phyloP scores from a whole-genome alignment of 2,888 invertebrate species.

The Neoascia interrupta region DNA sequence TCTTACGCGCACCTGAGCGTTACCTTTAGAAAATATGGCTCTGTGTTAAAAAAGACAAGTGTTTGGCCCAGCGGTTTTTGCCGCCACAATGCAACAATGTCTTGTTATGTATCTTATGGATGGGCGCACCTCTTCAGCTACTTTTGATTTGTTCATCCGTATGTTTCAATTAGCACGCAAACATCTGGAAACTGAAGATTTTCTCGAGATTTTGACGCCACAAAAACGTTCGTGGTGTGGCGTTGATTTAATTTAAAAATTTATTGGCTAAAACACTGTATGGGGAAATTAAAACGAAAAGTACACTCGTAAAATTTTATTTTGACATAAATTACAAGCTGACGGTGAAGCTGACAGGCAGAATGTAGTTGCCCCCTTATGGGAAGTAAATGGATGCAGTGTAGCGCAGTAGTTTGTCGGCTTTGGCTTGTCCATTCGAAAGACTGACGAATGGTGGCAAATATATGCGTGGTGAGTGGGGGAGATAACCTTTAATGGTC shows the following conservation, averaged over 20 bases:
- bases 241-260: too few relatives aligned
- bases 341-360: constrained; percentile 39
- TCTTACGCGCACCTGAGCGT: constrained; percentile 19
- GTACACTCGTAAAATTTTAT: constrained; percentile 32
- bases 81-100: constrained; percentile 38
- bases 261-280: background rate
- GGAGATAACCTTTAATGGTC: constrained; percentile 31
- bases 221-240: background rate
- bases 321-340: constrained; percentile 50
- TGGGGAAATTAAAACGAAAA: constrained; percentile 23
- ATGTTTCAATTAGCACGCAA: too few relatives aligned
- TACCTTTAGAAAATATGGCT: too few relatives aligned
- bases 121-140: too few relatives aligned
- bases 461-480: background rate
- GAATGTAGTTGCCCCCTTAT: background rate
- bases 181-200: constrained; percentile 11
- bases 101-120: background rate
- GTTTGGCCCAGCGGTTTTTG: background rate
- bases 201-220: background rate
- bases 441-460: constrained; percentile 28
- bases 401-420: background rate
- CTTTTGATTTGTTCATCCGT: too few relatives aligned
- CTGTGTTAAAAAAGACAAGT: background rate
- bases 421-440: constrained; percentile 3
- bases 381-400: background rate